Evolutionary conservation across 2,797 vertebrate species (phyloP).

Genomic region (Notamacropus eugenii): DNA sequence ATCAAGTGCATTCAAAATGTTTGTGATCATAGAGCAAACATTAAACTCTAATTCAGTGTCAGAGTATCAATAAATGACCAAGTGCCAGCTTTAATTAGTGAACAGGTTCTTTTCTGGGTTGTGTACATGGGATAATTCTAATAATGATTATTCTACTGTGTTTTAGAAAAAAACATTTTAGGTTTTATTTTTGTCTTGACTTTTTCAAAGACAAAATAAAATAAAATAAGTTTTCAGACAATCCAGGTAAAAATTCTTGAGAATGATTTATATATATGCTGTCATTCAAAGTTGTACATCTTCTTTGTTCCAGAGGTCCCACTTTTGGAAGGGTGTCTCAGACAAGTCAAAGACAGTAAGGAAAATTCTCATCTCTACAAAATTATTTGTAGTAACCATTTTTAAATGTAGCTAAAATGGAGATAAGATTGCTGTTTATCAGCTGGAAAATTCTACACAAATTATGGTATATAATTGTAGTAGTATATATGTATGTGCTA

Average conservation of each 20-base stretch:
- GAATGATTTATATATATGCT: neutral
- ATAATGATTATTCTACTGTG: constrained; percentile 70
- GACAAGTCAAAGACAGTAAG: neutral
- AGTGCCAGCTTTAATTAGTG: constrained; percentile 71
- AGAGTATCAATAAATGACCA: constrained; percentile 51
- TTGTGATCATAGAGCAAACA: constrained; percentile 63
- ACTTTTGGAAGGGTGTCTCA: neutral
- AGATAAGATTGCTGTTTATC: neutral
- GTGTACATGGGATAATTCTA: constrained; percentile 66
- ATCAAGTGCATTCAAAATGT: neutral
- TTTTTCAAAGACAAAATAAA: neutral
- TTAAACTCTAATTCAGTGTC: constrained; percentile 63
- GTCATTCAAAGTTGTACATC: neutral
- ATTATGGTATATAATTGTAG: neutral
- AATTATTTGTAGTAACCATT: neutral
- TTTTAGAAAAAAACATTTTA: neutral
- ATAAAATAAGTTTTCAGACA: neutral
- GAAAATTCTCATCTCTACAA: neutral
- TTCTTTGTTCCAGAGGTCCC: neutral
- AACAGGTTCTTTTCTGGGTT: constrained; percentile 64
- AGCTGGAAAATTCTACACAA: neutral
- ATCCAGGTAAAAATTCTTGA: neutral
- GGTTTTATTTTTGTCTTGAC: neutral
- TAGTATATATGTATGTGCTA: neutral
- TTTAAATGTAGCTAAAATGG: neutral